Base-by-base conservation (phyloP, 2,888 invertebrate genomes). In the Neoascia interrupta region DNA sequence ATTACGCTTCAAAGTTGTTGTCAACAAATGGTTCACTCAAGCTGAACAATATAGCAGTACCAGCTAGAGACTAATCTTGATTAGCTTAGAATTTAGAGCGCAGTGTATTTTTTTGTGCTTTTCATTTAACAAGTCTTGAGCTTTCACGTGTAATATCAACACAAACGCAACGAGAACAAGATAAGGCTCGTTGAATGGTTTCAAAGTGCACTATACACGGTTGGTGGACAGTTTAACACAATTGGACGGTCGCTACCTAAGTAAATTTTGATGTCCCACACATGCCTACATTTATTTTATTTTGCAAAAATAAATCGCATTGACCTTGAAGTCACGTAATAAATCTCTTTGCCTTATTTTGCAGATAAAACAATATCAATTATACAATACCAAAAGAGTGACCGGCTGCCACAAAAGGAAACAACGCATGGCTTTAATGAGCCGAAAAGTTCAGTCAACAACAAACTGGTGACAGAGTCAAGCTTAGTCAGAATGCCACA, bases 321-420 rank as follows among this genome's bases (percentile, higher is more conserved):
- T 61, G 58, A 76, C 70, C 75, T 70, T 76, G 75, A 64, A 58
- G 45, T 51, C 58, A 47, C 39, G 11, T 37, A 16, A 28, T 18
- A 28, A 19, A 34, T 66, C 34, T 41, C 45, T 39, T 76, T 53
- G 51, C 39, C 43, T 56, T 70, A 1, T 63, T 54, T 60, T 53
- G 45, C 72, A 79, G 79, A 72, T 56, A 66, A 51, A 61, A 15
- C 26, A 64, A 54, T 47, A 60, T 26, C 54, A 61, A 68, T 54
- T 28, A 43, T 37, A 21, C 63, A 72, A 28, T 31, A 45, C 13
- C 23, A 60, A 64, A 47, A 26, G n/a, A 66, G 21, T 8, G 51
- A 66, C 15, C 41, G 41, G 37, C 34, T 60, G 18, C 31, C 72
- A 39, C 34, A 53, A 66, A 56, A 66, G 54, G 60, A 79, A 79